phyloP scores from a whole-genome alignment of 1,140 invertebrate genomes.

The Cydia amplana region DNA sequence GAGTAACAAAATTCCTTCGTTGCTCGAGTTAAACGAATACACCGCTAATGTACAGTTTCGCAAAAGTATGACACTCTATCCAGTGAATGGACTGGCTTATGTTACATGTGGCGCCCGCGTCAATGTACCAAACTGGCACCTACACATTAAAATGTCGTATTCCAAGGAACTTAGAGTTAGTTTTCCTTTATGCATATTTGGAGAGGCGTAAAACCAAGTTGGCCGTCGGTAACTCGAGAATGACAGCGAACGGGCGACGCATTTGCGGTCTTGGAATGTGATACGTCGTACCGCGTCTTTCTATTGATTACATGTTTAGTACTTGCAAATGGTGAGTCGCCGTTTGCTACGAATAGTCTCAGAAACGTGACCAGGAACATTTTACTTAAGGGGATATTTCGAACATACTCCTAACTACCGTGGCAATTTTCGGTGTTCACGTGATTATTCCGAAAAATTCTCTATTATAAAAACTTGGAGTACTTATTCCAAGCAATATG shows the following conservation, averaged over 20 bases:
- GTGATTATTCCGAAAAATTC: no score
- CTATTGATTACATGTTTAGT: constrained; percentile 46
- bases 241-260: constrained; percentile 49
- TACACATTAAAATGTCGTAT: background rate
- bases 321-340: constrained; percentile 1
- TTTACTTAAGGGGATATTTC: background rate
- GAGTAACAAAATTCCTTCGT: background rate
- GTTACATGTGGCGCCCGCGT: constrained; percentile 5
- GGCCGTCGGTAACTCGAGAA: constrained; percentile 52
- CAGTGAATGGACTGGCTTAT: constrained; percentile 23
- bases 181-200: constrained; percentile 35
- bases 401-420: background rate
- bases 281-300: constrained; percentile 46
- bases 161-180: constrained; percentile 34
- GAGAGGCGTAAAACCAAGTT: constrained; percentile 40
- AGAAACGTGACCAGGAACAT: background rate
- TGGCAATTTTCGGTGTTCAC: no score
- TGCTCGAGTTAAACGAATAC: constrained; percentile 2
- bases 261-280: constrained; percentile 55
- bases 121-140: background rate
- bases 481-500: no score
- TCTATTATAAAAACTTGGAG: no score
- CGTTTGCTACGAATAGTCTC: no score
- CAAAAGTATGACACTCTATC: constrained; percentile 12
- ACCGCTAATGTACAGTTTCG: constrained; percentile 19